Evolutionary conservation across 2,113 vertebrate genomes (phyloP), one percentile per base, ranked within the genome.

Genomic region (Petroica traversi): DNA sequence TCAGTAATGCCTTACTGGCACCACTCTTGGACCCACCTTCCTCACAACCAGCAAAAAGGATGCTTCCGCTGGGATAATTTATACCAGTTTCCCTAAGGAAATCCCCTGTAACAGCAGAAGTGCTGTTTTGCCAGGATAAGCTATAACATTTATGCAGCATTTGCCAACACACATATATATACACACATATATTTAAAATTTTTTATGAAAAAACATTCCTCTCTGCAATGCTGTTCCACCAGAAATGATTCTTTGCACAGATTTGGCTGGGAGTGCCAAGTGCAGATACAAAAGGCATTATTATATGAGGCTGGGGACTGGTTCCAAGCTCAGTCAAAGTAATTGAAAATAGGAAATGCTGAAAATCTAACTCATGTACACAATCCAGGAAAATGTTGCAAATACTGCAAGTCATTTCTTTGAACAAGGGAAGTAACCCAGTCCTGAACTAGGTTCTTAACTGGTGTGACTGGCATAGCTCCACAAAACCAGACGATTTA

Each of bases 11-110:
- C n/a, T 93, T 91, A 68, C 68, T 93, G 91, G 94, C 89, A 77
- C 48, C 0, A 2, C 57, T 91, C 36, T 84, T 20, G 1, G 86
- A 72, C 68, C 68, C 87, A 95, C 91, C 92, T 93, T 95, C 83
- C 76, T 77, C 75, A 19, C 17, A 84, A 92, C 69, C 94, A 90
- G 89, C 95, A 81, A 78, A 92, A 93, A 85, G 61, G 84, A 92
- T 95, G 83, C 91, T 96, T 97, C 95, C 4, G 3, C 76, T 59
- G 57, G 86, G 57, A 81, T 89, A 91, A 92, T 93, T 95, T 92
- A 95, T 92, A 84, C 61, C 80, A 84, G 72, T 81, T 92, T 96
- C 94, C 94, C 91, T 67, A 59, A 95, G 86, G 94, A 97, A 97
- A 94, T 90, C 79, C 92, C 41, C 71, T 80, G 34, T 88, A 94